Percentiles rank a stretch among this genome's conserved stretches.
Conservation (phyloP, 2,888 invertebrate genomes). For the Autographa pulchrina region DNA sequence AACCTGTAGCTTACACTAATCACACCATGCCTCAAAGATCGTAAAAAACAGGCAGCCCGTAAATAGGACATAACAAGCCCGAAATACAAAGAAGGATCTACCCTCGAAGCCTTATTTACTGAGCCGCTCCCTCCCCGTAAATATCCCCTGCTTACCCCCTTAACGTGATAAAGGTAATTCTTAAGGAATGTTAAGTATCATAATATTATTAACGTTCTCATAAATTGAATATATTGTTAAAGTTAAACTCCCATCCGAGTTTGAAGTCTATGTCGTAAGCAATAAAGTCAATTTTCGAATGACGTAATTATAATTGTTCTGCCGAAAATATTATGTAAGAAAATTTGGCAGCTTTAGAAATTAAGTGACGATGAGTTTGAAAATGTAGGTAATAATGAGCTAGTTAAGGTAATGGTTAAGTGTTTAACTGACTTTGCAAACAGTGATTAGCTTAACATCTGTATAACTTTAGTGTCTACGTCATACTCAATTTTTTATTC, state of each 20-base stretch:
- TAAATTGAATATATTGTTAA: constrained; percentile 7
- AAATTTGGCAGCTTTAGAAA: background rate
- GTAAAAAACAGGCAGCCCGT: background rate
- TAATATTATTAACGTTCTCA: constrained; percentile 1
- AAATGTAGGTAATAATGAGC: background rate
- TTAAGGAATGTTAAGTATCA: background rate
- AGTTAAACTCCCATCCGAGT: background rate
- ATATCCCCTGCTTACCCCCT: background rate
- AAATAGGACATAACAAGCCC: background rate
- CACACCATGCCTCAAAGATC: background rate
- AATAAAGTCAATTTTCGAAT: background rate
- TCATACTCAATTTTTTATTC: too few species aligned
- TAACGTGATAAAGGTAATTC: constrained; percentile 2
- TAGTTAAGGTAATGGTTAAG: background rate
- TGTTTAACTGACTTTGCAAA: background rate
- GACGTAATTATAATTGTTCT: constrained; percentile 2
- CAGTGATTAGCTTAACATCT: background rate
- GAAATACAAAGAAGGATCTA: background rate
- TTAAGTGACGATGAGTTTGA: constrained; percentile 2
- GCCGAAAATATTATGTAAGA: background rate
- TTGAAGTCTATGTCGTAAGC: too few species aligned
- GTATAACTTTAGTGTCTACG: background rate
- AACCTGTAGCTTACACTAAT: background rate
- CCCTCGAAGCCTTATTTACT: background rate
- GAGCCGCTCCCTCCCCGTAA: background rate